phyloP scores from a whole-genome alignment of 2,113 vertebrate genomes.

The Argyrosomus japonicus region DNA sequence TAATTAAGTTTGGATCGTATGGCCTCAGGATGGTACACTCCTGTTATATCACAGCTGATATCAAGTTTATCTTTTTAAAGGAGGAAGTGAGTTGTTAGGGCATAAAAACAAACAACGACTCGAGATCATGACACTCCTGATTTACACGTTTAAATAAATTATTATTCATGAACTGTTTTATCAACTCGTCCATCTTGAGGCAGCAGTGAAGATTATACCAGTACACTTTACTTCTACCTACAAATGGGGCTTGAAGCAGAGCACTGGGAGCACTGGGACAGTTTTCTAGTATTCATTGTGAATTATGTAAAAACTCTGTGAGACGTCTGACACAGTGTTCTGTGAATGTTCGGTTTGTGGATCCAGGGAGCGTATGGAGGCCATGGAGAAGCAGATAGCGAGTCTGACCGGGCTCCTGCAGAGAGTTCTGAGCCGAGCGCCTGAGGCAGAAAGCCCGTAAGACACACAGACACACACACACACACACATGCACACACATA shows the following conservation, averaged over 20 bases:
- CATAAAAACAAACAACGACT: too few species aligned
- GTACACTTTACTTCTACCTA: not conserved
- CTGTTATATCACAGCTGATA: too few species aligned
- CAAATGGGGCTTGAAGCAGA: not conserved
- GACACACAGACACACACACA: slow-evolving; percentile 45
- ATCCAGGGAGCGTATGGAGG: slow-evolving; percentile 95
- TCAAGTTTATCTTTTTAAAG: too few species aligned
- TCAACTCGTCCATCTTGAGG: not conserved
- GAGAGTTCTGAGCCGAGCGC: slow-evolving; percentile 92
- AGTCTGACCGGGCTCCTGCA: slow-evolving; percentile 97
- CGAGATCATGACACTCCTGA: too few species aligned
- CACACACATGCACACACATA: slow-evolving; percentile 25
- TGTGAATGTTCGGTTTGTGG: slow-evolving; percentile 25
- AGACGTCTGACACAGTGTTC: not conserved
- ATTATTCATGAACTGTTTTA: not conserved
- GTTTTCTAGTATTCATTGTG: not conserved
- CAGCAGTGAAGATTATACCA: not conserved
- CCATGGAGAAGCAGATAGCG: slow-evolving; percentile 99
- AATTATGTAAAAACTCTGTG: not conserved
- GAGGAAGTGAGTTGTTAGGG: too few species aligned
- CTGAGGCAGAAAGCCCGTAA: slow-evolving; percentile 92
- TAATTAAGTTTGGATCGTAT: too few species aligned
- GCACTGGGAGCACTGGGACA: not conserved
- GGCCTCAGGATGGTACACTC: too few species aligned
- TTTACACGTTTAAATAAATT: not conserved